Conservation (phyloP, 2,113 vertebrate species). For the Archilochus colubris region DNA sequence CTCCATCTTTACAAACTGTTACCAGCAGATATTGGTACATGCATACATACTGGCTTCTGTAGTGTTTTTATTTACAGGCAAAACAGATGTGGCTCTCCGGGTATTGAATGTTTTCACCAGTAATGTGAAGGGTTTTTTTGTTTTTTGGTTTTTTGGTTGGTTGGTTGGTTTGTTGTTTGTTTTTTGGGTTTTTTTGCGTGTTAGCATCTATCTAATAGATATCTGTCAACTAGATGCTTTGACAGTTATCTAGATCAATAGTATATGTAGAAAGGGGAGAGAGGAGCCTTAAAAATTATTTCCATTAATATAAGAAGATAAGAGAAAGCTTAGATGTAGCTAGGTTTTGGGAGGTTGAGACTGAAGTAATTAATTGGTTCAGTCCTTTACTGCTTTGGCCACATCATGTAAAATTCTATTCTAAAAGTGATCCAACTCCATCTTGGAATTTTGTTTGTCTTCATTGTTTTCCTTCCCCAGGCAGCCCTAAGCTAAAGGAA, state of each 20-base stretch:
- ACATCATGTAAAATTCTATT: background rate
- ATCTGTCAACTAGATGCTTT: background rate
- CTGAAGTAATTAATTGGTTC: background rate
- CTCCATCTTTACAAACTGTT: background rate
- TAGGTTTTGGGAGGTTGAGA: background rate
- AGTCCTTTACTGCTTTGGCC: background rate
- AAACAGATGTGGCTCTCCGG: fast-evolving
- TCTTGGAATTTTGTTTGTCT: background rate
- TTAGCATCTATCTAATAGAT: background rate
- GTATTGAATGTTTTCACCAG: background rate
- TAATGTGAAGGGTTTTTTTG: fast-evolving
- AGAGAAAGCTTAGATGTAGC: background rate
- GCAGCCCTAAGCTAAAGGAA: background rate
- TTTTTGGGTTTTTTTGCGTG: background rate
- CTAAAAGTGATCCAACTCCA: background rate
- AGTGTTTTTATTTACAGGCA: background rate
- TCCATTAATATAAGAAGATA: background rate
- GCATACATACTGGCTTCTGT: background rate
- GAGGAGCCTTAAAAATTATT: background rate
- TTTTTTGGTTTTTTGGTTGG: too few species aligned
- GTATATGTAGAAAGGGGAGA: background rate
- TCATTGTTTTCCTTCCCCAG: background rate
- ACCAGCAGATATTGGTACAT: background rate
- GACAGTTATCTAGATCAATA: background rate
- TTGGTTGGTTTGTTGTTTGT: too few species aligned